phyloP scores from a whole-genome alignment of 2,113 vertebrate species.

The Glaucidium brasilianum region DNA sequence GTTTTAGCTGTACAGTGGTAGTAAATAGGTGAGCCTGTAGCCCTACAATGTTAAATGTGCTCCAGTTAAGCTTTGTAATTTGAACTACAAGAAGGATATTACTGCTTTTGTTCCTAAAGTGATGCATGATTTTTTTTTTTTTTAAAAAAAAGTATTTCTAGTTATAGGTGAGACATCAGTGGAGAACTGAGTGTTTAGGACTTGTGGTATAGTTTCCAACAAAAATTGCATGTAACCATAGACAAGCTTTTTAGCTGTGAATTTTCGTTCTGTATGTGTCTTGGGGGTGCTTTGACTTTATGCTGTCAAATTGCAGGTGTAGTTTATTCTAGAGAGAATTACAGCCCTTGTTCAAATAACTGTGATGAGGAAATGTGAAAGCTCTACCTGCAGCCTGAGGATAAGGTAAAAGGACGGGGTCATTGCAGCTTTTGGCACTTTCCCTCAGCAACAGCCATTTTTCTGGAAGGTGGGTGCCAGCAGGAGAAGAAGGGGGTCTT shows the following conservation, averaged over 20 bases:
- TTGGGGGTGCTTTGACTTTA: not conserved
- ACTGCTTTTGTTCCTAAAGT: not conserved
- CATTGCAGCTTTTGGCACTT: not conserved
- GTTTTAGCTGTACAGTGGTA: not conserved
- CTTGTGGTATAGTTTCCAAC: not conserved
- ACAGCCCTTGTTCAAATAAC: not conserved
- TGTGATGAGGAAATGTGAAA: not conserved
- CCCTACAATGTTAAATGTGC: not conserved
- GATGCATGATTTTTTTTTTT: not conserved
- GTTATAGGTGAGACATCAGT: rapidly evolving
- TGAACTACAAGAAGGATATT: not conserved
- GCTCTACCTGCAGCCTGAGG: not conserved
- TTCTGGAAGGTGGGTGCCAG: not conserved
- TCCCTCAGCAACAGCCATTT: not conserved
- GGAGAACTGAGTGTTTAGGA: not conserved
- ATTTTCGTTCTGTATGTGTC: not conserved
- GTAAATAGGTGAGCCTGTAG: not conserved
- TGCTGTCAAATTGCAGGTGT: not conserved
- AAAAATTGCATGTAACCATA: not conserved
- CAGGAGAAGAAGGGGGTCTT: not conserved
- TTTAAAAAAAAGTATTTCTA: not conserved
- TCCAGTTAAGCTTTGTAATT: not conserved
- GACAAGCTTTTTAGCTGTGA: not conserved
- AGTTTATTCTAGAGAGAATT: not conserved
- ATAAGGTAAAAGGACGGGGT: not conserved